Conservation (phyloP, 1,140 invertebrate genomes). For the Tetramorium simillimum region DNA sequence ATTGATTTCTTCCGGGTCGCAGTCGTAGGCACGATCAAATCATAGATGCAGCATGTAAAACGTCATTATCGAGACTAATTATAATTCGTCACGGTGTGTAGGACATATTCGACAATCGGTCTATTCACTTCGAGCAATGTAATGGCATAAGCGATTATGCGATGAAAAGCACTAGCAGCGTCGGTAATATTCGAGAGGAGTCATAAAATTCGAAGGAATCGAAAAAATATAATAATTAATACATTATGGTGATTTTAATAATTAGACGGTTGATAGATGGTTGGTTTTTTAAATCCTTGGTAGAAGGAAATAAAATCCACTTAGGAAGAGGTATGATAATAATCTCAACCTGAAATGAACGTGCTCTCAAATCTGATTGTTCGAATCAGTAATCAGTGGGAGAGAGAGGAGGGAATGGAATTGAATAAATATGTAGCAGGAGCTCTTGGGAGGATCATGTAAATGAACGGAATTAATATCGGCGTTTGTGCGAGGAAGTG, state of each 20-base stretch:
- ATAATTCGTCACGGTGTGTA: constrained; percentile 69
- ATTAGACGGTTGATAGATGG: neutral
- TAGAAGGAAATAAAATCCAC: neutral
- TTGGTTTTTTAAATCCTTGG: neutral
- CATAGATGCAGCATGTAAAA: constrained; percentile 52
- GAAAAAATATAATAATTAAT: neutral
- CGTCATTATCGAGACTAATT: constrained; percentile 76
- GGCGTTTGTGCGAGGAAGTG: constrained; percentile 1
- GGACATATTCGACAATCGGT: constrained; percentile 70
- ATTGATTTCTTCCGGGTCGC: constrained; percentile 77
- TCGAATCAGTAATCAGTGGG: neutral
- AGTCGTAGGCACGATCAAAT: constrained; percentile 70
- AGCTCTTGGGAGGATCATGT: constrained; percentile 2
- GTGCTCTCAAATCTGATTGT: neutral
- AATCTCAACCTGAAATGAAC: neutral
- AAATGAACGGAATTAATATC: constrained; percentile 30
- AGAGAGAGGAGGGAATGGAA: neutral
- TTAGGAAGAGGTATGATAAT: constrained; percentile 1
- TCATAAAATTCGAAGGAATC: neutral
- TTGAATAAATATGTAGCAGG: constrained; percentile 27
- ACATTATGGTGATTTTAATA: neutral
- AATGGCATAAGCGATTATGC: neutral
- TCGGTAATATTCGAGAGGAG: neutral
- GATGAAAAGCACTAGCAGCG: neutral
- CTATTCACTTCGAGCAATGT: constrained; percentile 68